Evolutionary conservation across 2,113 vertebrate genomes (phyloP).

Genomic region (Melanocharis versteri): DNA sequence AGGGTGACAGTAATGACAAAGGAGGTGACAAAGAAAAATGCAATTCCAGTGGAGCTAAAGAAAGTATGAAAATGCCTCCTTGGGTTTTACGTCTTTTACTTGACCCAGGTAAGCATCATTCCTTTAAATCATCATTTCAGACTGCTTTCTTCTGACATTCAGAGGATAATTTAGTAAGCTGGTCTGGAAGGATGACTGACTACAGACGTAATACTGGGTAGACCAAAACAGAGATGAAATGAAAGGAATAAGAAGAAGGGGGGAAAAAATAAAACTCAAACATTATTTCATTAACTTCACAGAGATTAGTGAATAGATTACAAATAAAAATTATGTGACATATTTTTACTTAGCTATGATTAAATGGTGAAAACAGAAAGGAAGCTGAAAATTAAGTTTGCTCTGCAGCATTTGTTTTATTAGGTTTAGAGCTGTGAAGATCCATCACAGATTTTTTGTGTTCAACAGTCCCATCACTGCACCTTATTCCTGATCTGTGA

Average conservation of each 20-base stretch:
- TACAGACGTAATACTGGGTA: slow-evolving; percentile 21
- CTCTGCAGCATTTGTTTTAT: neutral
- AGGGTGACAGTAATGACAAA: slow-evolving; percentile 2
- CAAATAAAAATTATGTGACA: neutral
- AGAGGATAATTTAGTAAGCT: slow-evolving; percentile 46
- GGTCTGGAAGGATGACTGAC: slow-evolving; percentile 11
- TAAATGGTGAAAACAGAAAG: neutral
- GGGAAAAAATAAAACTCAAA: rapidly evolving
- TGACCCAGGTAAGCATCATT: neutral
- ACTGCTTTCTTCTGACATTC: slow-evolving; percentile 35
- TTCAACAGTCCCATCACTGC: neutral
- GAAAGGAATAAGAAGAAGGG: neutral
- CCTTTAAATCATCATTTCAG: slow-evolving; percentile 53
- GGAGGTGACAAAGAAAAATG: neutral
- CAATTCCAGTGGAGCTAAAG: slow-evolving; percentile 25
- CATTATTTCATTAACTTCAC: neutral
- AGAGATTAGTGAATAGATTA: neutral
- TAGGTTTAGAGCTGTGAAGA: neutral
- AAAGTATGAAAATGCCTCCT: slow-evolving; percentile 39
- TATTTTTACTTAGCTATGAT: neutral
- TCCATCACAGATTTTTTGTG: neutral
- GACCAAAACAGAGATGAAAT: neutral
- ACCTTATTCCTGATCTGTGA: neutral
- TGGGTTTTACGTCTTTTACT: slow-evolving; percentile 26
- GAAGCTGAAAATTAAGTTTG: neutral